These are phyloP conservation scores for Lipotes vexillifer DNA, from an alignment of 2,113 vertebrate genomes.

Conservation along the genomic window DNA sequence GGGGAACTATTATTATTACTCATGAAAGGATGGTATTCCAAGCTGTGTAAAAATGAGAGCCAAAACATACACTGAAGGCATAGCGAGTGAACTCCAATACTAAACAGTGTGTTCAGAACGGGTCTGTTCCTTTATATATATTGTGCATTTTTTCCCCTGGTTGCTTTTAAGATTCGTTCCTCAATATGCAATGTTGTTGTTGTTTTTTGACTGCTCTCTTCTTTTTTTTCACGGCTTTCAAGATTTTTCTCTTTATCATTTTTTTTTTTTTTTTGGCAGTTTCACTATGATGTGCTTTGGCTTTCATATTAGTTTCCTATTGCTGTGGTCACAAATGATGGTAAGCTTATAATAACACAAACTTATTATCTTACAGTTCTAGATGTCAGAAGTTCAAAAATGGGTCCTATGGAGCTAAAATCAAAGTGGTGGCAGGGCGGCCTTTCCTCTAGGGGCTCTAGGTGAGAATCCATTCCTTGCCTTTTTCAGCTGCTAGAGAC, in stretches of 20 bases:
- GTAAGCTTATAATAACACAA: neutral
- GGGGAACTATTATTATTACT: neutral
- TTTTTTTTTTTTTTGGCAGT: conserved; percentile 6
- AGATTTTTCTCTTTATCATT: neutral
- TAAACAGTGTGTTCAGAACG: neutral
- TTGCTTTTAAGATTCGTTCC: neutral
- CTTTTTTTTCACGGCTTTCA: no score
- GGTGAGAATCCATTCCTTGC: no score
- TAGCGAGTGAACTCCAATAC: neutral
- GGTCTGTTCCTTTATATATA: neutral
- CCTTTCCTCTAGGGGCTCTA: no score
- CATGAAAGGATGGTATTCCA: neutral
- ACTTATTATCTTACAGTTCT: neutral
- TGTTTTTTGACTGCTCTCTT: neutral
- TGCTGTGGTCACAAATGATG: neutral
- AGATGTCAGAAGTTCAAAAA: neutral
- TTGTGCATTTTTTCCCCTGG: neutral
- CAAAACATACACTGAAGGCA: neutral
- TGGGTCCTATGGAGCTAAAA: no score
- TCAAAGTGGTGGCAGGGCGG: no score
- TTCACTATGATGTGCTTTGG: neutral
- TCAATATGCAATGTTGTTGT: neutral
- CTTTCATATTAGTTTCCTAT: neutral
- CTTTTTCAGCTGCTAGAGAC: no score
- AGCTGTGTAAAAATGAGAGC: neutral